These are phyloP conservation scores for Mus spicilegus DNA, from an alignment of 2,113 vertebrate species.

Conservation along the genomic window DNA sequence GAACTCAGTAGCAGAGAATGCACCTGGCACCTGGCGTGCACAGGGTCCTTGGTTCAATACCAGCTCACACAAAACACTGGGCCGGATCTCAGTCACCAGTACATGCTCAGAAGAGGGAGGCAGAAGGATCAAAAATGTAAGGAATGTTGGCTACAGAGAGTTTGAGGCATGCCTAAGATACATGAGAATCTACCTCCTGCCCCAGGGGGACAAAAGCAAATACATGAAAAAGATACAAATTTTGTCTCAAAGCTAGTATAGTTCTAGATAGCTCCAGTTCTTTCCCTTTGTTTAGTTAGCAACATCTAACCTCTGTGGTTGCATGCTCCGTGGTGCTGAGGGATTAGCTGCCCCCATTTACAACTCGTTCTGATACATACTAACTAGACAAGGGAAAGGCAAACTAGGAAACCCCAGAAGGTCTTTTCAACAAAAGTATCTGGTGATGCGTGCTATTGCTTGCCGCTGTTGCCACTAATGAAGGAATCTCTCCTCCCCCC, in stretches of 20 bases:
- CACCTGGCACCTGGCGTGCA: neutral
- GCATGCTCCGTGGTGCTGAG: neutral
- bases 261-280: neutral
- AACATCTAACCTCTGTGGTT: neutral
- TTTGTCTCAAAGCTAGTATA: neutral
- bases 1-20: neutral
- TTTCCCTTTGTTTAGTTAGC: neutral
- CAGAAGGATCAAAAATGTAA: neutral
- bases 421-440: neutral
- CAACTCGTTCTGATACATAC: neutral
- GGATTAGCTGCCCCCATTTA: neutral
- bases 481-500: neutral
- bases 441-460: neutral
- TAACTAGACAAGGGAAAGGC: neutral
- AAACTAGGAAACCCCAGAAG: neutral
- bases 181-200: neutral
- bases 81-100: neutral
- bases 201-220: neutral
- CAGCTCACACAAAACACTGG: neutral
- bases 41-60: neutral
- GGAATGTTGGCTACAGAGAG: neutral
- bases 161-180: neutral
- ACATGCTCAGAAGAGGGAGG: neutral
- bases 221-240: neutral
- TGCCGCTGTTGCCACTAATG: rapidly evolving